Base-by-base conservation (phyloP, 2,888 invertebrate species). In the Amiota mariae region DNA sequence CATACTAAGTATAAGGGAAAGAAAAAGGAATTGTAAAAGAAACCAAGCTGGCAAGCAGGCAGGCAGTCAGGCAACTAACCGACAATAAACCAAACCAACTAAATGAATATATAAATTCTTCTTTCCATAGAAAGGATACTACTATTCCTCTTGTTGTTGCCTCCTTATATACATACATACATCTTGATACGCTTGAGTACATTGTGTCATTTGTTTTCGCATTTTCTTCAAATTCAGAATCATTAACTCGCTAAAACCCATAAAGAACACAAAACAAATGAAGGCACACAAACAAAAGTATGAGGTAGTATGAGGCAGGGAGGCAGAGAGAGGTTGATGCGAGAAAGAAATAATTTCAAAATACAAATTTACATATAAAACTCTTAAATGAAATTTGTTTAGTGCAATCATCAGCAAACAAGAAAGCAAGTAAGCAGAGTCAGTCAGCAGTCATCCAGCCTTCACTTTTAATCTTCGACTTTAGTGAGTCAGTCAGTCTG, bases 321-420 rank as follows among this genome's bases (percentile, higher is more conserved):
- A 36, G 3, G 24, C 1, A 36, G 2, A 6, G 36, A 36, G 3
- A 36, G 6, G 24, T 24, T 24, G 36, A 36, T 2, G 6, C 36
- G 8, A 36, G 6, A 6, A 75, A 71, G 71, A 61, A 70, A 61
- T 61, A 61, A 36, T 24, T 24, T 24, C 24, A 15, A 67, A 49
- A 51, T n/a, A 54, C 13, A 54, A 54, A 54, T 54, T 54, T 67
- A n/a, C n/a, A 54, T 54, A 54, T 54, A 54, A 54, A 54, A 54
- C 9, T 9, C 54, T 54, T 15, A 54, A 15, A 54, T 15, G 15
- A 15, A 54, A 54, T 54, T 54, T 54, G 15, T 15, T 36, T 54
- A 54, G n/a, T 15, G 54, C 54, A 54, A 6, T 54, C 54, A 54
- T 54, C 54, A 54, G 9, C 15, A n/a, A 11, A 1, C 24, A 36